Percentiles rank a stretch among this genome's conserved stretches.
Evolutionary conservation across 23 tunicate genomes (phyloP).

Genomic region (Ascidia mentula): DNA sequence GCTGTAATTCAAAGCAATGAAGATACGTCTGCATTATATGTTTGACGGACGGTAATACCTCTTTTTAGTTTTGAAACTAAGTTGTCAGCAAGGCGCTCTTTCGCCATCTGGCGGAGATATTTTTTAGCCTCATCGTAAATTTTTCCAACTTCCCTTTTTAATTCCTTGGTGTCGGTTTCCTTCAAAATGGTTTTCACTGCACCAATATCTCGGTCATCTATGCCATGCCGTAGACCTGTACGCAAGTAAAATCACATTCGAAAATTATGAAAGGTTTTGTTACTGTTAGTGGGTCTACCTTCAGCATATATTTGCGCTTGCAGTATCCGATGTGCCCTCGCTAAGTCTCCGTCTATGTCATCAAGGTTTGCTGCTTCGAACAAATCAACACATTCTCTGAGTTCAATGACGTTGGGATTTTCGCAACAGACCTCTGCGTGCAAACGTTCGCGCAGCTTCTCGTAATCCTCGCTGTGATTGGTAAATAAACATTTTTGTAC

Average conservation of each 20-base stretch:
- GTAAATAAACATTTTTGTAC: no score
- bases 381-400: neutral
- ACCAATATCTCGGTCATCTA: neutral
- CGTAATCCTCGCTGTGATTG: neutral
- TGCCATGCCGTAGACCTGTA: neutral
- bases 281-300: no score
- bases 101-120: neutral
- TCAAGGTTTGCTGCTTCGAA: slow-evolving; percentile 4
- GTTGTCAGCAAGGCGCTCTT: neutral
- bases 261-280: no score
- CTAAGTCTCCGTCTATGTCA: neutral
- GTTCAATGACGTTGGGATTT: neutral
- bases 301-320: neutral
- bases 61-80: neutral
- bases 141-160: neutral
- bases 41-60: neutral
- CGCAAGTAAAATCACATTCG: no score
- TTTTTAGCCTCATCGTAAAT: slow-evolving; percentile 2
- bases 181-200: neutral
- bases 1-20: no score
- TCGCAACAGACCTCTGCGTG: neutral
- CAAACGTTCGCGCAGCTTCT: neutral
- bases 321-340: neutral
- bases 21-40: no score
- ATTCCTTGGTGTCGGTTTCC: neutral